Percentiles rank a stretch among this genome's conserved stretches.
Conservation (phyloP, 2,113 vertebrate species). For the Thinocorus orbignyianus region DNA sequence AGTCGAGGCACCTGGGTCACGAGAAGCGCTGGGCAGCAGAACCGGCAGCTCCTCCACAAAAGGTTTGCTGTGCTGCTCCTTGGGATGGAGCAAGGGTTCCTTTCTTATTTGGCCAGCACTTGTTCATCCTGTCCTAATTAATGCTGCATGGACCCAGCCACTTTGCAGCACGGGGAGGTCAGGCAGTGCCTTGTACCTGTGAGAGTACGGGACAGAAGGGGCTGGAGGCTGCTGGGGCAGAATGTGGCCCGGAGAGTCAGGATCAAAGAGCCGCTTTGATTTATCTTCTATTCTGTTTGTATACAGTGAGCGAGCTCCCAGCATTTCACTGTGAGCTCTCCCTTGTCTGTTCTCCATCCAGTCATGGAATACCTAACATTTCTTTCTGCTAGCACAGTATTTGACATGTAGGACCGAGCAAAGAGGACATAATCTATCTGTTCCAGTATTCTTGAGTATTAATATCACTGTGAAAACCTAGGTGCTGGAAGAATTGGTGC, state of each 20-base stretch:
- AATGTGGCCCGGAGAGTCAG: rapidly evolving
- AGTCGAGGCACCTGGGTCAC: not conserved
- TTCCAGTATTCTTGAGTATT: constrained; percentile 13
- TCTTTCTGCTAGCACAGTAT: not conserved
- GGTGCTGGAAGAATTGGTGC: not conserved
- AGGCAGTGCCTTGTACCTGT: not conserved
- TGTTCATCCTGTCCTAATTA: not conserved
- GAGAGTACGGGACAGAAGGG: not conserved
- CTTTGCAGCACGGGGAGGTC: not conserved
- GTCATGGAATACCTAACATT: not conserved
- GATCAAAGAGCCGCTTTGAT: constrained; percentile 6
- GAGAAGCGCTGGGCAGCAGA: not conserved
- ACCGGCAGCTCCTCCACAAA: not conserved
- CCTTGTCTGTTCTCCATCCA: not conserved
- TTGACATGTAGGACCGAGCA: not conserved
- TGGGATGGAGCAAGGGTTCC: not conserved
- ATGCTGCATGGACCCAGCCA: rapidly evolving
- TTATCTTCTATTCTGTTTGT: not conserved
- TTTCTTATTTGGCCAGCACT: not conserved
- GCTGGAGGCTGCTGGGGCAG: rapidly evolving
- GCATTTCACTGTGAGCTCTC: not conserved
- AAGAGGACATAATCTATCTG: constrained; percentile 10
- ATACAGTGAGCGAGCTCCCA: rapidly evolving
- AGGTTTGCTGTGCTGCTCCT: not conserved
- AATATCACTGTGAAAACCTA: constrained; percentile 38